Conservation (phyloP, 1,140 invertebrate species). For the Octopus bimaculoides region DNA sequence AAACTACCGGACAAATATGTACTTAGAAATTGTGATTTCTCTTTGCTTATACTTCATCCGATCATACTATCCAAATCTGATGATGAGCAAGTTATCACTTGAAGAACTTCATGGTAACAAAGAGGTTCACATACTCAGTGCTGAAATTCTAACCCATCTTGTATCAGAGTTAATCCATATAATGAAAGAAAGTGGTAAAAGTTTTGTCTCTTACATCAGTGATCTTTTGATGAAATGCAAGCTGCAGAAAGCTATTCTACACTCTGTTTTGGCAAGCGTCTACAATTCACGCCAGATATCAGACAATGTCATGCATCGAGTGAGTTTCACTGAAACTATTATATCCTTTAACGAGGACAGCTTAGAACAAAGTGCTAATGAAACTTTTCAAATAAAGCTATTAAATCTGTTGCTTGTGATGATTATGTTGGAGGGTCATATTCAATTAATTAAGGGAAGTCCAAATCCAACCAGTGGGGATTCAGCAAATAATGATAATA, state of each 20-base stretch:
- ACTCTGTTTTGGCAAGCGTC: slow-evolving; percentile 79
- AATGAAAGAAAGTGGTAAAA: slow-evolving; percentile 77
- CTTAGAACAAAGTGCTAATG: slow-evolving; percentile 66
- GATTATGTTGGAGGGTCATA: slow-evolving; percentile 75
- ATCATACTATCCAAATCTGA: slow-evolving; percentile 76
- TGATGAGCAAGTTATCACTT: slow-evolving; percentile 65
- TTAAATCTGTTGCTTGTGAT: slow-evolving; percentile 72
- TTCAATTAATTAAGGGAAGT: slow-evolving; percentile 44
- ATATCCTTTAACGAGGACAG: slow-evolving; percentile 74
- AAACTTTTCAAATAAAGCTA: slow-evolving; percentile 76
- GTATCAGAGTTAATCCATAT: slow-evolving; percentile 77
- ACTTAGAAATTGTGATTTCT: slow-evolving; percentile 77
- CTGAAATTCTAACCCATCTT: slow-evolving; percentile 76
- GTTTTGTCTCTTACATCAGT: slow-evolving; percentile 78
- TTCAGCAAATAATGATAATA: slow-evolving; percentile 11
- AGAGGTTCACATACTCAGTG: slow-evolving; percentile 70
- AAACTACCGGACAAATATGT: slow-evolving; percentile 72
- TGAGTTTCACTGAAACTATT: slow-evolving; percentile 80
- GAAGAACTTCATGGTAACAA: slow-evolving; percentile 77
- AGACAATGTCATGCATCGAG: slow-evolving; percentile 29
- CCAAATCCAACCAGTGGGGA: slow-evolving; percentile 18
- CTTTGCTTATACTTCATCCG: slow-evolving; percentile 78
- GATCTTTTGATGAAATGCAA: slow-evolving; percentile 80
- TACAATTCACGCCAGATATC: slow-evolving; percentile 61
- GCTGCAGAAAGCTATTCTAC: slow-evolving; percentile 83